Evolutionary conservation across 2,888 invertebrate species (phyloP).

Genomic region (Rhorus exstirpatorius): DNA sequence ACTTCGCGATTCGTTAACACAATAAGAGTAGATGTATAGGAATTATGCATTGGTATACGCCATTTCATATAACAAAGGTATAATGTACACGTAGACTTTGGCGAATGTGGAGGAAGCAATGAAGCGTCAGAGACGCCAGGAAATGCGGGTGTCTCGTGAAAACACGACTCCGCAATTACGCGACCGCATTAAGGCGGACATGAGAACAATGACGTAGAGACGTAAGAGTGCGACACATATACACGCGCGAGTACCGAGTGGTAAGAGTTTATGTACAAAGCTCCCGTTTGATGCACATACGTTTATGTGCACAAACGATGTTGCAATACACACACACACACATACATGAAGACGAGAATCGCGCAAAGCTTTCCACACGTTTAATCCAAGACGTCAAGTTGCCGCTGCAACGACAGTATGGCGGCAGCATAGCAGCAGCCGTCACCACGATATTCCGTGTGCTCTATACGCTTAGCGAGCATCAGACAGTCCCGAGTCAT

Average conservation of each 20-base stretch:
- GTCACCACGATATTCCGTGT: constrained; percentile 57
- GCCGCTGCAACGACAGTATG: constrained; percentile 61
- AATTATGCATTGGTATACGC: not conserved
- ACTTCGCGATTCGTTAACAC: constrained; percentile 6
- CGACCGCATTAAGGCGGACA: constrained; percentile 79
- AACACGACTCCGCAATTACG: constrained; percentile 79
- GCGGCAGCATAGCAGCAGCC: constrained; percentile 58
- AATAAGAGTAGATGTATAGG: not conserved
- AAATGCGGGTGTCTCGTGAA: constrained; percentile 66
- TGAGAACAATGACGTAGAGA: constrained; percentile 74
- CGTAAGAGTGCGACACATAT: constrained; percentile 45
- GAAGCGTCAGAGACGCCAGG: constrained; percentile 61
- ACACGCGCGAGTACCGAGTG: constrained; percentile 8
- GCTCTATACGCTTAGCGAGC: constrained; percentile 57
- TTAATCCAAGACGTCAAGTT: constrained; percentile 63
- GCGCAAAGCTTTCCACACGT: constrained; percentile 55
- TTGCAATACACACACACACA: not conserved
- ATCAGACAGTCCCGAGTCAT: constrained; percentile 77
- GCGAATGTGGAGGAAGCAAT: constrained; percentile 18
- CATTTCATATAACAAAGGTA: not conserved
- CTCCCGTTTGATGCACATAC: constrained; percentile 31
- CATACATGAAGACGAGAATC: constrained; percentile 54
- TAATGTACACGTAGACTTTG: constrained; percentile 18
- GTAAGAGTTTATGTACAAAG: constrained; percentile 28
- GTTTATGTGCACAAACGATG: constrained; percentile 18